These are phyloP conservation scores for Ophioderma brevispina DNA, from an alignment of 35 echinoderm and acorn worm species.

Conservation along the genomic window DNA sequence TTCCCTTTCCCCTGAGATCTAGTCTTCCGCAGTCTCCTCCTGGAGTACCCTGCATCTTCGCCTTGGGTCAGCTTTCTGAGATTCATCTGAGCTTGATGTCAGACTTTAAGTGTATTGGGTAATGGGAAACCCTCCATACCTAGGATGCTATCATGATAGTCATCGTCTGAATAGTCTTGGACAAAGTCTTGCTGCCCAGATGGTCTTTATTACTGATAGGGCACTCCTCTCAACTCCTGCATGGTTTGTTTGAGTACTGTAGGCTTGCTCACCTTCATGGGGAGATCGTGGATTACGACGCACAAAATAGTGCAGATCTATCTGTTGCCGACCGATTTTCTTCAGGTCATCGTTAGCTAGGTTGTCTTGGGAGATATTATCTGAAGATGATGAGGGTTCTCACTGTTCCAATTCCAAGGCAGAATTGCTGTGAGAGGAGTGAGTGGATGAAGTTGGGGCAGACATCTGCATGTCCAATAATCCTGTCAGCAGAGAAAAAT, in stretches of 20 bases:
- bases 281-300: background rate
- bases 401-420: background rate
- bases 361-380: background rate
- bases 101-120: constrained; percentile 76
- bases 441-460: background rate
- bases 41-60: constrained; percentile 13
- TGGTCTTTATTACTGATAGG: background rate
- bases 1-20: constrained; percentile 92
- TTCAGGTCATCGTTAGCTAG: background rate
- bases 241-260: background rate
- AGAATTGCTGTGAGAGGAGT: background rate
- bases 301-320: background rate
- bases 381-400: background rate
- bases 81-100: constrained; percentile 15
- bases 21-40: constrained; percentile 70
- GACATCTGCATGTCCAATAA: background rate
- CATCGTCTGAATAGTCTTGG: constrained; percentile 19
- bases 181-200: constrained; percentile 35
- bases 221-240: background rate
- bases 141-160: background rate
- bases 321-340: background rate
- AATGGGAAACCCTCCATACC: constrained; percentile 80
- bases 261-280: background rate
- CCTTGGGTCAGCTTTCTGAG: background rate
- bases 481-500: background rate